A percentile compares a stretch with the other conserved stretches of the same genome.
Conservation (phyloP, 2,888 invertebrate genomes). For the Embidobia sp. region DNA sequence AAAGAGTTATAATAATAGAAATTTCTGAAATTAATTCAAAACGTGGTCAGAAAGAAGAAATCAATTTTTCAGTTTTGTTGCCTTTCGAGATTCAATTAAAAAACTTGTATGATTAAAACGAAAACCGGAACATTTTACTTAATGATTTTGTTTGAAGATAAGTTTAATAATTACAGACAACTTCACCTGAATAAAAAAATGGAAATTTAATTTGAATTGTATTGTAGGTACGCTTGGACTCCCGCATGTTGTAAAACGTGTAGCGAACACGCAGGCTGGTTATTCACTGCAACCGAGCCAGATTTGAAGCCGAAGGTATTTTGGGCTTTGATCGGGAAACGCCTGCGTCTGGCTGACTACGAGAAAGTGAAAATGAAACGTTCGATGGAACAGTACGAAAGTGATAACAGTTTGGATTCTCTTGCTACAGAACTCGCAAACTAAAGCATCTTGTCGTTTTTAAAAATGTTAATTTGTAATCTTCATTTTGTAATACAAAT, state of each 20-base stretch:
- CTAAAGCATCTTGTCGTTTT: background rate
- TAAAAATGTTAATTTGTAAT: background rate
- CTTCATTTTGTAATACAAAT: slow-evolving; percentile 12
- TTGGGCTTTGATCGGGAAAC: slow-evolving; percentile 53
- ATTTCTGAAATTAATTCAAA: no score
- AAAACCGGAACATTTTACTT: no score
- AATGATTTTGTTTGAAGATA: no score
- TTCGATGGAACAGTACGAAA: background rate
- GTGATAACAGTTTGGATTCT: slow-evolving; percentile 18
- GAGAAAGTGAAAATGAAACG: background rate
- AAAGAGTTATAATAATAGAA: no score
- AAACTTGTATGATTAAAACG: no score
- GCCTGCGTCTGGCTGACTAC: slow-evolving; percentile 30
- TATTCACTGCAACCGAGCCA: slow-evolving; percentile 37
- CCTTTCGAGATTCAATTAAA: no score
- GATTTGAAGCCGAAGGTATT: slow-evolving; percentile 42
- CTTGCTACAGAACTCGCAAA: slow-evolving; percentile 6
- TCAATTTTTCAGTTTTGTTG: no score
- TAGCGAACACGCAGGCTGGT: slow-evolving; percentile 43
- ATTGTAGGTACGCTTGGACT: slow-evolving; percentile 53
- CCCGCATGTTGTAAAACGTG: slow-evolving; percentile 31
- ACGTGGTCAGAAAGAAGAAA: no score
- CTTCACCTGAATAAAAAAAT: background rate
- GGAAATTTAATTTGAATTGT: background rate
- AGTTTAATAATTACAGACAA: background rate